These are phyloP conservation scores for Brachyopa scutellaris DNA, from an alignment of 2,888 invertebrate species.

Conservation along the genomic window DNA sequence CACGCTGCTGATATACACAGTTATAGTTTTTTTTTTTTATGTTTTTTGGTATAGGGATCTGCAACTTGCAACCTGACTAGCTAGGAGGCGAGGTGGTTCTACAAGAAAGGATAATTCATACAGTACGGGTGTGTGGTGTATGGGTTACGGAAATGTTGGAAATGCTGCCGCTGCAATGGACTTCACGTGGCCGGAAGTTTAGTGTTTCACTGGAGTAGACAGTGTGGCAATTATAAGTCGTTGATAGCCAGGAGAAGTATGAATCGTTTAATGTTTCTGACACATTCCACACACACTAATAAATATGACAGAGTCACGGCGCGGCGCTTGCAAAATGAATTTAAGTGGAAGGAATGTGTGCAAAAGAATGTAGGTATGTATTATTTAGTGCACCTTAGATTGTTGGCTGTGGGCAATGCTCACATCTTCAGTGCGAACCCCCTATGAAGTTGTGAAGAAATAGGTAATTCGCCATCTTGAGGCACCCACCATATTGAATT, in stretches of 20 bases:
- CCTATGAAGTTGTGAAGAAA: too few relatives aligned
- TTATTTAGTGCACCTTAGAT: slow-evolving; percentile 48
- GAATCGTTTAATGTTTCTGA: slow-evolving; percentile 68
- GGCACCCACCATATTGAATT: too few relatives aligned
- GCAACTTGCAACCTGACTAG: not conserved
- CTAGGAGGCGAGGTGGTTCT: not conserved
- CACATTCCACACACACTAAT: slow-evolving; percentile 59
- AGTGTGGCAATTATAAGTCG: slow-evolving; percentile 67
- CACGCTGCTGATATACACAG: slow-evolving; percentile 25
- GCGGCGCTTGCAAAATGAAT: slow-evolving; percentile 35
- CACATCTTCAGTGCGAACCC: slow-evolving; percentile 25
- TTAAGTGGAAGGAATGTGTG: slow-evolving; percentile 28
- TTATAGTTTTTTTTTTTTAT: too few relatives aligned
- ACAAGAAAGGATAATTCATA: slow-evolving; percentile 60
- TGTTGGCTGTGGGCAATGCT: slow-evolving; percentile 35
- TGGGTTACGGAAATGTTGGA: slow-evolving; percentile 48
- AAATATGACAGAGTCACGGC: not conserved
- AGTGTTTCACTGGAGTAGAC: slow-evolving; percentile 69
- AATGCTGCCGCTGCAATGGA: slow-evolving; percentile 48
- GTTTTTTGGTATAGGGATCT: too few relatives aligned
- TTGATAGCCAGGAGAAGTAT: slow-evolving; percentile 70
- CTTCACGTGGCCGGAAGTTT: slow-evolving; percentile 59
- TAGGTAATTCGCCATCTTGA: too few relatives aligned
- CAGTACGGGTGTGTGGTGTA: slow-evolving; percentile 16
- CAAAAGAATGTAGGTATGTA: slow-evolving; percentile 3